Conservation (phyloP, 1,140 invertebrate species). For the Achroia grisella region DNA sequence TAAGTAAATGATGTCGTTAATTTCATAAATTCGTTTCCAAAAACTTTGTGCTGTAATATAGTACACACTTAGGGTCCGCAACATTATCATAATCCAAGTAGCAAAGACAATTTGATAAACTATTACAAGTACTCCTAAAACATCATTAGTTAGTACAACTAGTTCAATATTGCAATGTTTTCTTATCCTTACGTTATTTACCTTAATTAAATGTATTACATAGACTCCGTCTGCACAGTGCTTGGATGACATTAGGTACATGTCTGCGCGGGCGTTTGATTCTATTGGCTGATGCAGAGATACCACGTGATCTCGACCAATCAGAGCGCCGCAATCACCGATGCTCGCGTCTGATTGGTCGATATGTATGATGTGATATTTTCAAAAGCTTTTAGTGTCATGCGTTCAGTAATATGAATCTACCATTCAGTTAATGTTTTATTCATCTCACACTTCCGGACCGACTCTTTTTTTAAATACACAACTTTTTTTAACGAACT, state of each 20-base stretch:
- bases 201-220: conserved; percentile 32
- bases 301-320: neutral
- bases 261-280: neutral
- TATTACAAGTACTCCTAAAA: too few relatives aligned
- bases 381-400: neutral
- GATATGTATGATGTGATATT: neutral
- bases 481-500: conserved; percentile 6
- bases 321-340: neutral
- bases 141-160: too few relatives aligned
- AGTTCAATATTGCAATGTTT: conserved; percentile 1
- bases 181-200: conserved; percentile 17
- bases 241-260: conserved; percentile 31
- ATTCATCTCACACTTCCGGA: conserved; percentile 44
- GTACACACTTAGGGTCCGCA: too few relatives aligned
- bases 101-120: too few relatives aligned
- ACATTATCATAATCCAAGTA: too few relatives aligned
- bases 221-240: conserved; percentile 39
- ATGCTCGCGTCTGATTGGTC: conserved; percentile 1
- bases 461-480: conserved; percentile 23
- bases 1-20: too few relatives aligned
- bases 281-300: neutral
- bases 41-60: too few relatives aligned
- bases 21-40: too few relatives aligned
- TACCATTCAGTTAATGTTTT: conserved; percentile 37
- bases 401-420: neutral